phyloP scores from a whole-genome alignment of 1,140 invertebrate genomes.

The Penaeus chinensis region DNA sequence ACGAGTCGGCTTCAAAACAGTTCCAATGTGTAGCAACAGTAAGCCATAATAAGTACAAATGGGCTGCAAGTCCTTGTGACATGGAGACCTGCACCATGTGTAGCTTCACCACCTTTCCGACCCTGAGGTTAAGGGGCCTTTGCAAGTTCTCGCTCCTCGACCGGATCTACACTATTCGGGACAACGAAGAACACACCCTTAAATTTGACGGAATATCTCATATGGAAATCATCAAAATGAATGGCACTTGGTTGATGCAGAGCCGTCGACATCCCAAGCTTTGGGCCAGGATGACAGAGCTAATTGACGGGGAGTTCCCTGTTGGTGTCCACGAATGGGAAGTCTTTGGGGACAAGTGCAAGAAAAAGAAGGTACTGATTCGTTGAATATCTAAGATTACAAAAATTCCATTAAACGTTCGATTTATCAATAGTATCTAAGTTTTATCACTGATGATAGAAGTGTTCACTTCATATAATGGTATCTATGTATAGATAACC shows the following conservation, averaged over 20 bases:
- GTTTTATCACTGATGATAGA: no score
- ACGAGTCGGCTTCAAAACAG: conserved; percentile 30
- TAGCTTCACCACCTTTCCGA: conserved; percentile 40
- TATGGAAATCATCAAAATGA: conserved; percentile 5
- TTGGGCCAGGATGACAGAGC: conserved; percentile 16
- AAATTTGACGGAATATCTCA: conserved; percentile 34
- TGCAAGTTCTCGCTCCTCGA: conserved; percentile 31
- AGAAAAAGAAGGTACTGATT: conserved; percentile 33
- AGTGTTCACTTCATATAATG: no score
- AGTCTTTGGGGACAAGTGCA: conserved; percentile 32
- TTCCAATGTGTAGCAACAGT: conserved; percentile 47
- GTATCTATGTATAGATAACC: no score
- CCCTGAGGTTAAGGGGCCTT: conserved; percentile 34
- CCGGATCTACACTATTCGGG: conserved; percentile 29
- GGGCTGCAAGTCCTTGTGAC: conserved; percentile 47
- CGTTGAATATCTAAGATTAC: background rate
- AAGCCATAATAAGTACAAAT: conserved; percentile 40
- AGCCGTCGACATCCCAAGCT: conserved; percentile 26
- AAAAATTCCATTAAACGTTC: background rate
- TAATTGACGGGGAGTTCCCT: conserved; percentile 25
- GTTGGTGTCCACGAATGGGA: conserved; percentile 47
- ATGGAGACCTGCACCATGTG: conserved; percentile 42
- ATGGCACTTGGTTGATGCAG: conserved; percentile 36
- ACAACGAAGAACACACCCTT: conserved; percentile 25
- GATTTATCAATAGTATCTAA: no score